Base-by-base conservation (phyloP, 2,797 vertebrate genomes). In the Pempheris klunzingeri region DNA sequence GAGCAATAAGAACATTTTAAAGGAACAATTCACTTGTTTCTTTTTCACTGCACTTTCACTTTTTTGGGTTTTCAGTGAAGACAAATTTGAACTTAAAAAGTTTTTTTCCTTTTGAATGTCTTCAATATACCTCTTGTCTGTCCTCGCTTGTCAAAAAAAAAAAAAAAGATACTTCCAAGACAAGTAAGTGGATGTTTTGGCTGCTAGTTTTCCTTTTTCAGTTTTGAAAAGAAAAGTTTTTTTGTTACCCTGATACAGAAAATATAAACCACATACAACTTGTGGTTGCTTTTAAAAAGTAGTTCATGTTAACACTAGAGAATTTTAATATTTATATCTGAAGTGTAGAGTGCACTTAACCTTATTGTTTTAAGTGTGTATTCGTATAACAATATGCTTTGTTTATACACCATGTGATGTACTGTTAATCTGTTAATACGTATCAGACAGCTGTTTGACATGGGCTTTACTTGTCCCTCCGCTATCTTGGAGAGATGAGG, bases 1-100 rank as follows among this genome's bases (percentile, higher is more conserved):
- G 84, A 93, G 93, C 93, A 94, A 94, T 94, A 94, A 94, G 90
- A 93, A 93, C 90, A 86, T 82, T 92, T 92, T 83, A 90, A 91
- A 92, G 86, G 83, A 92, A 91, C 87, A 88, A 50, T 83, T 85
- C 47, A 46, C 60, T n/a, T 80, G 67, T 90, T 91, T 90, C 78
- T 85, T 85, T 82, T 88, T 84, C 74, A 62, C 73, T 87, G 91
- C 92, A 92, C 91, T 92, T 93, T 92, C 66, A 72, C 71, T 80
- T 92, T 86, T 85, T 64, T 43, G 49, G 46, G 82, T 88, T 90
- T 87, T 84, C 46, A 73, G 77, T 30, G 64, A 90, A 92, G 88
- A 92, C 77, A 78, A 63, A 76, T 78, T 86, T 78, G 60, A 83
- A 88, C 73, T 84, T 71, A 74, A 80, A 70, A 86, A 60, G 78